phyloP scores from a whole-genome alignment of 2,888 invertebrate species.

The Ormyrus nitidulus region DNA sequence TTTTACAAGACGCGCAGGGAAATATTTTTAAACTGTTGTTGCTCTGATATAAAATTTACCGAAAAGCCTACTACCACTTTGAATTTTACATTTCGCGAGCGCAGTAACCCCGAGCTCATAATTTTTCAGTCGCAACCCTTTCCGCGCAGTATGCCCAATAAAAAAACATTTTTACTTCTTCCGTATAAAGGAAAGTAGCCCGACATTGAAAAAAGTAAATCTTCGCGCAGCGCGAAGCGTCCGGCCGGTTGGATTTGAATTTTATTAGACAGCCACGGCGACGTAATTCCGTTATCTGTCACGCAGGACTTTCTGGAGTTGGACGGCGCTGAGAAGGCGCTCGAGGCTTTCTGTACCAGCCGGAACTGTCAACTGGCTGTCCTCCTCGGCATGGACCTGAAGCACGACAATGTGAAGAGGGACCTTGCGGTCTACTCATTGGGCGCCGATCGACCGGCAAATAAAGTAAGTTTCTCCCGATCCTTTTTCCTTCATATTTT shows the following conservation, averaged over 20 bases:
- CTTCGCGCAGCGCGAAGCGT: no score
- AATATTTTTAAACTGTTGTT: no score
- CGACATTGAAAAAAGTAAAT: no score
- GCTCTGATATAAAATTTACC: no score
- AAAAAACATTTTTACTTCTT: no score
- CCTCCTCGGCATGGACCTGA: slow-evolving; percentile 81
- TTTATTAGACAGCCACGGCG: slow-evolving; percentile 1
- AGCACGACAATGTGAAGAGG: slow-evolving; percentile 76
- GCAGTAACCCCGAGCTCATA: no score
- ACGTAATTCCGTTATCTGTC: slow-evolving; percentile 35
- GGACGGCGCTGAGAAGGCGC: slow-evolving; percentile 75
- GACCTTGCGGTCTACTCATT: slow-evolving; percentile 79
- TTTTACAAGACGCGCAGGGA: no score
- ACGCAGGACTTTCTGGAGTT: slow-evolving; percentile 78
- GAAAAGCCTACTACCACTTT: no score
- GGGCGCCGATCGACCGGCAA: slow-evolving; percentile 62
- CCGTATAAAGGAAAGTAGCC: no score
- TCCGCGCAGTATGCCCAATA: no score
- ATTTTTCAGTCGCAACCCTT: no score
- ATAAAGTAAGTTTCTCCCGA: slow-evolving; percentile 64
- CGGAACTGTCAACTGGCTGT: slow-evolving; percentile 76
- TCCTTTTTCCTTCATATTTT: slow-evolving; percentile 9
- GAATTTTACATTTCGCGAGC: no score
- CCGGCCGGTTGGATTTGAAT: slow-evolving; percentile 8
- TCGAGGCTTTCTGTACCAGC: slow-evolving; percentile 76